These are phyloP conservation scores for Eriocheir sinensis DNA, from an alignment of 1,140 invertebrate genomes.

Conservation along the genomic window DNA sequence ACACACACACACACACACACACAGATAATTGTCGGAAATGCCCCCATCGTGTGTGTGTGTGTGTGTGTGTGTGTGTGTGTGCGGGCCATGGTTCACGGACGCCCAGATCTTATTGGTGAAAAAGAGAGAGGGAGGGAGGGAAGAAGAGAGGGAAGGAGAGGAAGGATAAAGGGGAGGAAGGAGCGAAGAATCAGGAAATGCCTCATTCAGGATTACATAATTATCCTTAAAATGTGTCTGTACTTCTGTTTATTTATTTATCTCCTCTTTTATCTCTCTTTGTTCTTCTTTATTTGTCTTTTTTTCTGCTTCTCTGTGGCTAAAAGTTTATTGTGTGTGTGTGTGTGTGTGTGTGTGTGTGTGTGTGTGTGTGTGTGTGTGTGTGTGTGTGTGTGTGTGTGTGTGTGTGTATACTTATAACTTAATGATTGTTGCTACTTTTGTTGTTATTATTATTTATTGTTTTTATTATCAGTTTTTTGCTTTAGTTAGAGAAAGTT, in stretches of 20 bases:
- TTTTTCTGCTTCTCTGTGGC: neutral
- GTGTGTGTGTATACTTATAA: neutral
- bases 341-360: neutral
- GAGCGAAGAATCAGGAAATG: neutral
- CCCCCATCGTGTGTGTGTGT: constrained; percentile 41
- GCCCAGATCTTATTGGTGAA: neutral
- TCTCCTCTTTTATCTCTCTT: neutral
- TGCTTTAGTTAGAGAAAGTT: no score
- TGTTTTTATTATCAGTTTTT: neutral
- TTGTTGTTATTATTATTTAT: constrained; percentile 21
- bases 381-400: neutral
- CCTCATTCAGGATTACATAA: neutral
- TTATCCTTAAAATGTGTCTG: neutral
- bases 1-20: constrained; percentile 28
- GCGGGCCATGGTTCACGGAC: neutral
- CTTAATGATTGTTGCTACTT: neutral
- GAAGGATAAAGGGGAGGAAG: neutral
- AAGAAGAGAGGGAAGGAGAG: neutral
- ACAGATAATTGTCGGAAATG: neutral
- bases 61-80: constrained; percentile 56
- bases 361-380: neutral
- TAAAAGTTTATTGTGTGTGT: neutral
- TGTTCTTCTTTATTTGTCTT: neutral
- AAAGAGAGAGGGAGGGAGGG: neutral
- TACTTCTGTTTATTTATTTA: neutral